Percentiles rank a stretch among this genome's conserved stretches.
Conservation (phyloP, 2,113 vertebrate genomes). For the Coptodon rendalli region DNA sequence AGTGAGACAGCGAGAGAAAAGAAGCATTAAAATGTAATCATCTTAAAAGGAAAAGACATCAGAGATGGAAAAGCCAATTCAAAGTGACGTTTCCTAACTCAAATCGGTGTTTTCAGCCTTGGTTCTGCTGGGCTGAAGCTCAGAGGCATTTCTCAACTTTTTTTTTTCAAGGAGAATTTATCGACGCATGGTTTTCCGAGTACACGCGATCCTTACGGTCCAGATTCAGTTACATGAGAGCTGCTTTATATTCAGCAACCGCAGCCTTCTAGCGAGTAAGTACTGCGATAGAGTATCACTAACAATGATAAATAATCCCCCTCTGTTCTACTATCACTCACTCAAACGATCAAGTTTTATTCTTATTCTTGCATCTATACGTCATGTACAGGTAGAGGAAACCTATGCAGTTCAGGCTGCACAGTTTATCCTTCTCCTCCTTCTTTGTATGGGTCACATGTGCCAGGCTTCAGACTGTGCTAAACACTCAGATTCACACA, state of each 20-base stretch:
- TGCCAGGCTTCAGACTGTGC: accelerated
- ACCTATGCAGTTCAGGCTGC: not conserved
- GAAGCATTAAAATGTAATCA: not conserved
- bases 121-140: not conserved
- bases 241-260: not conserved
- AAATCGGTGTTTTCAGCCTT: not conserved
- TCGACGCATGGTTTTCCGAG: not conserved
- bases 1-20: not conserved
- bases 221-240: not conserved
- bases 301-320: not conserved
- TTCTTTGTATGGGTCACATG: not conserved
- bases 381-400: not conserved
- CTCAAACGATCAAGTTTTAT: not conserved
- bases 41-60: not conserved
- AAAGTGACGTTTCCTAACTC: not conserved
- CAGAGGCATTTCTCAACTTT: accelerated
- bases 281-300: not conserved
- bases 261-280: not conserved
- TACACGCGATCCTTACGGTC: not conserved
- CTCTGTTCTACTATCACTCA: not conserved
- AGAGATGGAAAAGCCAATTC: accelerated
- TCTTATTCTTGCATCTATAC: not conserved
- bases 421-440: not conserved
- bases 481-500: not conserved
- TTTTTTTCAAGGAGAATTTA: not conserved